Evolutionary conservation across 2,797 vertebrate genomes (phyloP).

Genomic region (Chiroxiphia lanceolata): DNA sequence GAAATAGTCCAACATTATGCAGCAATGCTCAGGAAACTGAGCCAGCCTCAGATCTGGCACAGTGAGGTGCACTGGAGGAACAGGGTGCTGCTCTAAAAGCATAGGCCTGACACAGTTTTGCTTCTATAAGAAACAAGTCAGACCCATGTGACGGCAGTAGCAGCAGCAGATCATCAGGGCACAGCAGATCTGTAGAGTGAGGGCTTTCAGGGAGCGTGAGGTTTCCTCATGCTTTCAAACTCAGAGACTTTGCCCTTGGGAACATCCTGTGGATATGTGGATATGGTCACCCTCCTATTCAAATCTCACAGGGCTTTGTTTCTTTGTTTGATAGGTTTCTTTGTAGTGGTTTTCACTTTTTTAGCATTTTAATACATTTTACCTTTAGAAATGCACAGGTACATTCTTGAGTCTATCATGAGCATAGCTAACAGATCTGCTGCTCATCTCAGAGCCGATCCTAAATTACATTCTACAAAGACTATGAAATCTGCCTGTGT

Average conservation of each 20-base stretch:
- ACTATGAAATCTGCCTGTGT: not conserved
- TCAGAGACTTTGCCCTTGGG: not conserved
- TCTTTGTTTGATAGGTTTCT: not conserved
- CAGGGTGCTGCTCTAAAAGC: not conserved
- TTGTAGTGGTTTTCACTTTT: not conserved
- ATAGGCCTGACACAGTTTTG: not conserved
- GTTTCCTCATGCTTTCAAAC: not conserved
- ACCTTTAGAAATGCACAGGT: not conserved
- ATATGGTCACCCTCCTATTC: accelerated
- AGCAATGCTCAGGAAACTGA: not conserved
- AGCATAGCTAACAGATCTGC: not conserved
- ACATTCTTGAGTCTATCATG: not conserved
- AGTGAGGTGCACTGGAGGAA: accelerated
- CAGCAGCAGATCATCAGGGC: not conserved
- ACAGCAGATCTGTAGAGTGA: no score
- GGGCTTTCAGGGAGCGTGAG: not conserved
- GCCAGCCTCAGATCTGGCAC: not conserved
- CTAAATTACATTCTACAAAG: not conserved
- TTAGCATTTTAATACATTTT: not conserved
- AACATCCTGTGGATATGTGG: not conserved
- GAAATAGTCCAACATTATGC: not conserved
- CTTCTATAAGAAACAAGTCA: not conserved
- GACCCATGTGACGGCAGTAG: not conserved
- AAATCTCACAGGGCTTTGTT: not conserved
- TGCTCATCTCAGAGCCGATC: not conserved